Base-by-base conservation (phyloP, 2,113 vertebrate species). In the Ceuthmochares aereus region DNA sequence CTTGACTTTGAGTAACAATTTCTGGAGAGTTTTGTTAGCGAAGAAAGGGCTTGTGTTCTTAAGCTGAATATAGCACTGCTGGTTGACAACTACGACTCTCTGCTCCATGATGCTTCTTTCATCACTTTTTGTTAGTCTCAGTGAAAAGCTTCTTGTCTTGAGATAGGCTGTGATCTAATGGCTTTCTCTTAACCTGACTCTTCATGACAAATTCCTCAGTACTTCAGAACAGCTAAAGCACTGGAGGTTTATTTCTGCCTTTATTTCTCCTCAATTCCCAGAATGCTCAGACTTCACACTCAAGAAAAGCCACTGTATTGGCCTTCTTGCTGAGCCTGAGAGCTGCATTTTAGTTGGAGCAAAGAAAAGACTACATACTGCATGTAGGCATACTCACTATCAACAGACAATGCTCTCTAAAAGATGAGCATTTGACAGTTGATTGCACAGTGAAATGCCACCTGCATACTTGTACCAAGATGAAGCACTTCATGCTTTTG, bases 101-200 rank as follows among this genome's bases (percentile, higher is more conserved):
- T 79, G 81, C 58, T 86, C 60, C 42, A 14, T 6, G 54, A 68
- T 22, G 56, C 67, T 47, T 74, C 58, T 89, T 87, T 49, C 18
- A 20, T 70, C 66, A 60, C 19, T 67, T 87, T 90, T 77, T 74
- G 42, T 67, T 84, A 45, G 59, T 73, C 47, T 76, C 49, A 20
- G 69, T 74, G 77, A 87, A 96, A 96, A 49, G 21, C 43, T 62
- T 42, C 54, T 83, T 81, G 77, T 84, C 89, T 74, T 72, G 60
- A 87, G 56, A 43, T 8, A 60, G 74, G 56, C 59, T 95, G 76
- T 94, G 84, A 94, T 85, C 95, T 95, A 75, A 54, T 15, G 54
- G 32, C 20, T 40, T 88, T 96, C 37, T 84, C 94, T 88, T 83
- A 84, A 82, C 85, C 54, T 75, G 67, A 77, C 37, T 20, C 9